These are phyloP conservation scores for Melanaphis sacchari DNA, from an alignment of 1,140 invertebrate species.

Conservation along the genomic window DNA sequence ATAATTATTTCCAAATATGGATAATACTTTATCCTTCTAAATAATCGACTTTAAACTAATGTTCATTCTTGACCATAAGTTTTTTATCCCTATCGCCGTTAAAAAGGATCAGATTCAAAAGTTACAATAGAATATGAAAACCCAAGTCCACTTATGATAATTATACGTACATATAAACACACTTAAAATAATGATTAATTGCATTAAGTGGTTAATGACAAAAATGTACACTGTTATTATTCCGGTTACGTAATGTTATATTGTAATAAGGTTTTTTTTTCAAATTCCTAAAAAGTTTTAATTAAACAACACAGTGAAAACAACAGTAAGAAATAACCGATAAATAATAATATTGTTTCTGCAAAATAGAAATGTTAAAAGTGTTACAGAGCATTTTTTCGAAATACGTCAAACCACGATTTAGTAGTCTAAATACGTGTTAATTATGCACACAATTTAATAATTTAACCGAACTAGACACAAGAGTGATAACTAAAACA, in stretches of 20 bases:
- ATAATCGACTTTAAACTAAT: background rate
- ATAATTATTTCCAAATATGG: background rate
- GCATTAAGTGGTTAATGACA: background rate
- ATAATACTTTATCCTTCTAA: background rate
- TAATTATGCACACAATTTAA: background rate
- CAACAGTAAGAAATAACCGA: background rate
- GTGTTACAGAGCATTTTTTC: background rate
- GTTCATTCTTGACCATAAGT: background rate
- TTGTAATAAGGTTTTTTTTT: background rate
- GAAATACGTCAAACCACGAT: background rate
- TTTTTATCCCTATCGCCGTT: background rate
- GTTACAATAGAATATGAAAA: background rate
- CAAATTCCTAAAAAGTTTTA: background rate
- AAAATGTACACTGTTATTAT: background rate
- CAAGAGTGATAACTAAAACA: background rate
- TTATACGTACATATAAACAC: background rate
- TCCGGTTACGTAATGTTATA: background rate
- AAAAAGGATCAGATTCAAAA: background rate
- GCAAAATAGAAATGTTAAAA: background rate
- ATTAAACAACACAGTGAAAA: background rate
- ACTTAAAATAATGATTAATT: background rate
- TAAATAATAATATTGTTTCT: background rate
- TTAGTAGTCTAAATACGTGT: background rate
- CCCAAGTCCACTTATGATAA: background rate
- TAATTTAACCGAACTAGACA: background rate